A percentile compares a stretch with the other conserved stretches of the same genome.
phyloP scores from a whole-genome alignment of 2,888 invertebrate genomes.

The Sylvicola cinctus region DNA sequence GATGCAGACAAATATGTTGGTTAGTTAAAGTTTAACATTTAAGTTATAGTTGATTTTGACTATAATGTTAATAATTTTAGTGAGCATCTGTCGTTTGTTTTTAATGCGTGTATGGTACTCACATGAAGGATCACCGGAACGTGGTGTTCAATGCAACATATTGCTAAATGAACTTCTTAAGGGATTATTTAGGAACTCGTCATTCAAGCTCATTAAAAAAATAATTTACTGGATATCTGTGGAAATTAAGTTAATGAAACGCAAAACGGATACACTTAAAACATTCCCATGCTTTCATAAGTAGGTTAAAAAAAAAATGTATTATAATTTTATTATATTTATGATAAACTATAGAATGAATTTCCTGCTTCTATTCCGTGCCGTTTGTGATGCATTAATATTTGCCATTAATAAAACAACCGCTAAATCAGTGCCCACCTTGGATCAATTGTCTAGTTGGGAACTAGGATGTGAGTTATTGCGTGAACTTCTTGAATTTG shows the following conservation, averaged over 20 bases:
- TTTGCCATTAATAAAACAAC: conserved; percentile 31
- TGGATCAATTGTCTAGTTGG: conserved; percentile 43
- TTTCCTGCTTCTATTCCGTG: conserved; percentile 30
- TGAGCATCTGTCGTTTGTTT: conserved; percentile 29
- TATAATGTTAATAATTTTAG: conserved; percentile 11
- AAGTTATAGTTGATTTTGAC: neutral
- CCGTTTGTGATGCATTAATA: conserved; percentile 38
- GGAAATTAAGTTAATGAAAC: conserved; percentile 34
- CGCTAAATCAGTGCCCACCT: conserved; percentile 31
- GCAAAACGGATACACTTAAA: conserved; percentile 33
- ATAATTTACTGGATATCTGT: conserved; percentile 32
- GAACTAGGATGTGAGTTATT: conserved; percentile 36
- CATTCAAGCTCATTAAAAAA: conserved; percentile 33
- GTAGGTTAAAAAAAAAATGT: too few species aligned
- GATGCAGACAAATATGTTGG: conserved; percentile 14
- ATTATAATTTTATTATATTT: conserved; percentile 1
- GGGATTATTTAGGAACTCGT: conserved; percentile 38
- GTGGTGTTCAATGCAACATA: conserved; percentile 41
- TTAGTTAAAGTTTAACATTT: conserved; percentile 9
- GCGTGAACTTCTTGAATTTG: conserved; percentile 41
- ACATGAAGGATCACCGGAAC: conserved; percentile 36
- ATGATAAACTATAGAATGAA: neutral
- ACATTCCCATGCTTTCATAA: conserved; percentile 44
- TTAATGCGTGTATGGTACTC: conserved; percentile 48
- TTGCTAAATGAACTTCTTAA: conserved; percentile 40